Base-by-base conservation (phyloP, 2,113 vertebrate species). In the Oncorhynchus nerka region DNA sequence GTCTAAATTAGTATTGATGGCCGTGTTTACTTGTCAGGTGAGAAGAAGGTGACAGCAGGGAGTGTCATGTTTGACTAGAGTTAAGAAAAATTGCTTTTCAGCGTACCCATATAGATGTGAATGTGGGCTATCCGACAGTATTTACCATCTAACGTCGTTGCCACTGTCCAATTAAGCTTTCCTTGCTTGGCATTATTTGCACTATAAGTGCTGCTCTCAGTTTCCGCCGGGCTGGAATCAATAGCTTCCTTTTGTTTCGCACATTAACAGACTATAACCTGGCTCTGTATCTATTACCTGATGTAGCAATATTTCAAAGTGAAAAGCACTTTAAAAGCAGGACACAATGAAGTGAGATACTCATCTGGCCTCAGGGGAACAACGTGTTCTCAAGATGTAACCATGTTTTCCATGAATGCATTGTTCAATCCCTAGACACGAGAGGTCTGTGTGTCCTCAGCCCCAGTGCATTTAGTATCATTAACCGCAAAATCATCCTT, bases 371-470 rank as follows among this genome's bases (percentile, higher is more conserved):
- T 65, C 32, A 13, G 34, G 62, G 28, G 19, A 51, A 66, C 34
- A 15, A 26, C 61, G 13, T 49, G 24, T 11, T 24, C 3, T 8
- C 48, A 32, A 20, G 69, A 20, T 30, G 51, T 32, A 16, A 57
- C 12, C 26, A 65, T 67, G 57, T 26, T 34, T 72, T 72, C 49
- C 13, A 11, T 59, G 67, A 68, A 39, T 20, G 32, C 30, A 39
- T 49, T 68, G 48, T 48, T 73, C 7, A 68, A n/a, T 13, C 72
- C 15, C 26, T 64, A 30, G 68, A 55, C n/a, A 26, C 34, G 22
- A 26, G 57, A 68, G 28, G 59, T 77, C 64, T 28, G 68, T 70
- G 73, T 55, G 59, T 64, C 64, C 68, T 61, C 59, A 69, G n/a
- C 76, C 30, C 20, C 62, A 30, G 26, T 22, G n/a, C 62, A 68